Conservation (phyloP, 2,888 invertebrate genomes). For the Antitype chi region DNA sequence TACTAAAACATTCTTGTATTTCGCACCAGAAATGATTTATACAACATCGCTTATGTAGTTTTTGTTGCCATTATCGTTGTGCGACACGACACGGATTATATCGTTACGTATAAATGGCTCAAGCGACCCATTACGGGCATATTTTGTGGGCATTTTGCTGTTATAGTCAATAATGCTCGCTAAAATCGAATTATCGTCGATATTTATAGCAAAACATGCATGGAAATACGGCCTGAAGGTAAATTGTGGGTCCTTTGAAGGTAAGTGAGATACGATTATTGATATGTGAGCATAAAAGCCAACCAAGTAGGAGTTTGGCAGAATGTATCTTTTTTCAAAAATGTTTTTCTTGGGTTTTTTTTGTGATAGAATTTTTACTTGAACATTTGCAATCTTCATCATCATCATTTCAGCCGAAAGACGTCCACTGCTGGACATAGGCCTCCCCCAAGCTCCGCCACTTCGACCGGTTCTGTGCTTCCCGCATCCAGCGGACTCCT, state of each 20-base stretch:
- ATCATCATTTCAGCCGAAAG: too few species aligned
- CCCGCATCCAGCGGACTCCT: too few species aligned
- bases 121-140: constrained; percentile 60
- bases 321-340: constrained; percentile 6
- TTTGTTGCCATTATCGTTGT: constrained; percentile 63
- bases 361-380: neutral
- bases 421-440: too few species aligned
- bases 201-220: constrained; percentile 64
- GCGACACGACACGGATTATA: constrained; percentile 68
- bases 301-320: constrained; percentile 18
- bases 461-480: too few species aligned
- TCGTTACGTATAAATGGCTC: constrained; percentile 65
- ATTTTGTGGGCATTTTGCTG: constrained; percentile 62
- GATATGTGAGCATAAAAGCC: constrained; percentile 45
- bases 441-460: too few species aligned
- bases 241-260: constrained; percentile 45
- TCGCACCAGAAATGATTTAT: constrained; percentile 57
- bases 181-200: constrained; percentile 67
- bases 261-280: constrained; percentile 46
- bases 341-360: constrained; percentile 18
- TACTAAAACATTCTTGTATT: constrained; percentile 38
- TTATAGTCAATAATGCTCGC: constrained; percentile 63
- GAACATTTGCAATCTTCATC: neutral
- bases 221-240: constrained; percentile 39
- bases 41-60: constrained; percentile 56